Percentiles rank a stretch among this genome's conserved stretches.
Evolutionary conservation across 1,140 invertebrate species (phyloP).

Genomic region (Lysiphlebus fabarum): DNA sequence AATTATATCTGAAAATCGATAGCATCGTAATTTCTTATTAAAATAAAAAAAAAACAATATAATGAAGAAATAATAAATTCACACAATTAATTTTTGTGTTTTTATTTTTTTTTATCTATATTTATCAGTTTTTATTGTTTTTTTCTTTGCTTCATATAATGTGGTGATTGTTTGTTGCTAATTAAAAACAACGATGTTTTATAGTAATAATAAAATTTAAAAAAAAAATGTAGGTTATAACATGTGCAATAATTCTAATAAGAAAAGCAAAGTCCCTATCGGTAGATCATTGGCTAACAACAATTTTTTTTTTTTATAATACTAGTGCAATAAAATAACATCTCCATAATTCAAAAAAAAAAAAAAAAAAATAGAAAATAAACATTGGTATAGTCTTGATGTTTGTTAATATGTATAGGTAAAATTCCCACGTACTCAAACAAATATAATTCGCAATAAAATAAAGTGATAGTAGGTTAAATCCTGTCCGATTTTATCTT

Average conservation of each 20-base stretch:
- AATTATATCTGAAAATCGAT: no score
- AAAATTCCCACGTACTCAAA: conserved; percentile 52
- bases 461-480: conserved; percentile 55
- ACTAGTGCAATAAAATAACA: conserved; percentile 6
- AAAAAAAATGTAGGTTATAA: conserved; percentile 45
- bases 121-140: neutral
- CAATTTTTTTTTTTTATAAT: conserved; percentile 35
- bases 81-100: neutral
- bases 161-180: conserved; percentile 1
- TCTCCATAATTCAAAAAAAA: conserved; percentile 40
- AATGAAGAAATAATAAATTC: conserved; percentile 13
- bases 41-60: no score
- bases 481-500: conserved; percentile 49
- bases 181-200: conserved; percentile 9
- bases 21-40: no score
- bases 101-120: neutral
- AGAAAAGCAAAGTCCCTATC: conserved; percentile 36
- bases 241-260: conserved; percentile 34
- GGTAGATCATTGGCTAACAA: conserved; percentile 52
- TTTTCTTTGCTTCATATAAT: conserved; percentile 12
- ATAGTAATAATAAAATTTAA: neutral
- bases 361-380: conserved; percentile 36
- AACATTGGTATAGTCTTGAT: neutral
- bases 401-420: no score
- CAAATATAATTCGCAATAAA: conserved; percentile 48